These are phyloP conservation scores for Grammomys dolichurus DNA, from an alignment of 2,113 vertebrate genomes.

Conservation along the genomic window DNA sequence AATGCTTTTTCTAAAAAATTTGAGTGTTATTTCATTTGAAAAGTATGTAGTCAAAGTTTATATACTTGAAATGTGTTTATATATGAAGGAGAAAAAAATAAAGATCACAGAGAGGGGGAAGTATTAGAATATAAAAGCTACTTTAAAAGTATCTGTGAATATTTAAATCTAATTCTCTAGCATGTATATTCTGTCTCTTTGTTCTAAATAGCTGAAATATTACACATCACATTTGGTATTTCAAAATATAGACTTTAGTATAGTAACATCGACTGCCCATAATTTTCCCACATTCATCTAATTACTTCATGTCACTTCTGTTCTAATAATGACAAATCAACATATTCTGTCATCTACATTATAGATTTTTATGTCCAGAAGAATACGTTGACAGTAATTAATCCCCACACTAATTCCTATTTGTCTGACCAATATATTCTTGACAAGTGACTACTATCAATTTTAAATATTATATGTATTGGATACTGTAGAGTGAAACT, in stretches of 20 bases:
- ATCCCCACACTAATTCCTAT: background rate
- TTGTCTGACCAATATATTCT: background rate
- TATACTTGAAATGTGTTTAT: background rate
- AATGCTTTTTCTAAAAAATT: background rate
- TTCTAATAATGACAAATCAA: background rate
- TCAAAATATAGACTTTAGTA: background rate
- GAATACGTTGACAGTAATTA: background rate
- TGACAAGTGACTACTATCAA: background rate
- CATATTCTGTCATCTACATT: too few relatives aligned
- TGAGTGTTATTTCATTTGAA: background rate
- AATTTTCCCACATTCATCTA: background rate
- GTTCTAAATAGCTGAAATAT: too few relatives aligned
- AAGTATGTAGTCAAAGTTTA: background rate
- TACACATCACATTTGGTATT: too few relatives aligned
- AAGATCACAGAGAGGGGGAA: background rate
- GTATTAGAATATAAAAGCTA: background rate
- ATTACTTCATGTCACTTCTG: background rate
- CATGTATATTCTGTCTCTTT: too few relatives aligned
- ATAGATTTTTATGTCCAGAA: background rate
- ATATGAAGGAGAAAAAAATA: background rate
- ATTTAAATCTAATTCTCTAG: too few relatives aligned
- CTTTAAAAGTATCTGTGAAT: too few relatives aligned
- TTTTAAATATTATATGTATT: background rate
- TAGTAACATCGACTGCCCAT: background rate
- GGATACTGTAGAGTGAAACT: background rate